A percentile compares a stretch with the other conserved stretches of the same genome.
phyloP scores from a whole-genome alignment of 2,113 vertebrate genomes.

The Dromiciops gliroides region DNA sequence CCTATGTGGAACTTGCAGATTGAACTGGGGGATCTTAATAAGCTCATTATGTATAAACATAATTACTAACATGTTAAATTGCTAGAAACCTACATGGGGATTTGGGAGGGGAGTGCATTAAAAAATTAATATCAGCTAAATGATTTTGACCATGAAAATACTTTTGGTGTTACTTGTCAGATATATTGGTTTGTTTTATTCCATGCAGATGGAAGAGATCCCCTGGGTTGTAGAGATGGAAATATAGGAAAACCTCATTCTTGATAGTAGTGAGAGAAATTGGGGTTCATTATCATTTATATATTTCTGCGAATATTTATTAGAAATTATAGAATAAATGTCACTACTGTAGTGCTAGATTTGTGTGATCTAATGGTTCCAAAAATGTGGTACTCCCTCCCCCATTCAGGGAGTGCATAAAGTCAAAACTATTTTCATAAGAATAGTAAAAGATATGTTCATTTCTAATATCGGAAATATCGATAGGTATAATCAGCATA shows the following conservation, averaged over 20 bases:
- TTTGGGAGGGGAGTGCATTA: constrained; percentile 9
- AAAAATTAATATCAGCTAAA: constrained; percentile 18
- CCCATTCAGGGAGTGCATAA: neutral
- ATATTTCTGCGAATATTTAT: neutral
- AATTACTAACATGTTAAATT: constrained; percentile 56
- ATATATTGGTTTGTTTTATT: neutral
- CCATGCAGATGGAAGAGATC: neutral
- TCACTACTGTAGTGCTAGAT: constrained; percentile 25
- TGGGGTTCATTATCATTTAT: constrained; percentile 9
- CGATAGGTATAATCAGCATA: neutral
- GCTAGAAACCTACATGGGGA: constrained; percentile 54
- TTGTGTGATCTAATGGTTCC: neutral
- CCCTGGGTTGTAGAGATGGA: neutral
- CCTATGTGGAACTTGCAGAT: constrained; percentile 47
- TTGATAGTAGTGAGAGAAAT: neutral
- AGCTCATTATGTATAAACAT: constrained; percentile 58
- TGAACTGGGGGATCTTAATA: constrained; percentile 45
- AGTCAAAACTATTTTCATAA: too few species aligned
- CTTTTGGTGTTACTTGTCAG: constrained; percentile 18
- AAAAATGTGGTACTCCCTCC: neutral
- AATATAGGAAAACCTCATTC: neutral
- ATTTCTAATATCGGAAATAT: neutral
- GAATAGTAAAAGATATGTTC: neutral
- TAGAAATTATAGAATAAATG: constrained; percentile 14
- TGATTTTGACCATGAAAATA: constrained; percentile 49